Base-by-base conservation (phyloP, 2,888 invertebrate species). In the Andrena trimmerana region DNA sequence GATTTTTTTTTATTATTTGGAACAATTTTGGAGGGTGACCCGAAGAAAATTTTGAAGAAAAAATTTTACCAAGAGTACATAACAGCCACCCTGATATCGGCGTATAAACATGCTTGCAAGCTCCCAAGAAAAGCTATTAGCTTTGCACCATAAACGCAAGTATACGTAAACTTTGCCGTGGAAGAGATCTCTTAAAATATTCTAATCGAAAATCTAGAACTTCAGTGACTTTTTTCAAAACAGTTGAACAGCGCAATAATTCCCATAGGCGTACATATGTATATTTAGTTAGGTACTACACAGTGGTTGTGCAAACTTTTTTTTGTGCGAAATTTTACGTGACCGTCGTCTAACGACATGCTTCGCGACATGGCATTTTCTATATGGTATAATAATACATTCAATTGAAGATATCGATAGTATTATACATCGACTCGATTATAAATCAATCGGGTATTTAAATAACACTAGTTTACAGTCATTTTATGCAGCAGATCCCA, bases 71-170 rank as follows among this genome's bases (percentile, higher is more conserved):
- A 42, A 42, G 13, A 42, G 13, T 42, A 42, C 13, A 57, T 54
- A 20, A 10, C 1, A 24, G 20, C 8, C 57, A 57, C 4, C 57
- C 24, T 16, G 4, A 33, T 36, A 24, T 66, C 31, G 27, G 29
- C 42, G 20, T 68, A 33, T 29, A 13, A 16, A 54, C 81, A 73
- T 72, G 79, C 72, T 78, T 13, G 36, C 16, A 57, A 76, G 42
- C 48, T 57, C 10, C 13, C 20, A 24, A 57, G 27, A 24, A 10
- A 57, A 57, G 57, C 57, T 10, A 5, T 57, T 57, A 57, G 24
- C 24, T 57, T 10, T 4, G 57, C 57, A 57, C 20, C 57, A 24
- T 24, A 57, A 57, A 57, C 57, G 24, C 24, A 54, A n/a, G n/a
- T 54, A 54, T 54, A 20, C 54, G n/a, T 54, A 54, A 54, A 42